Evolutionary conservation across 2,888 invertebrate genomes (phyloP), one percentile per base, ranked within the genome.

Genomic region (Capitulum mitella): DNA sequence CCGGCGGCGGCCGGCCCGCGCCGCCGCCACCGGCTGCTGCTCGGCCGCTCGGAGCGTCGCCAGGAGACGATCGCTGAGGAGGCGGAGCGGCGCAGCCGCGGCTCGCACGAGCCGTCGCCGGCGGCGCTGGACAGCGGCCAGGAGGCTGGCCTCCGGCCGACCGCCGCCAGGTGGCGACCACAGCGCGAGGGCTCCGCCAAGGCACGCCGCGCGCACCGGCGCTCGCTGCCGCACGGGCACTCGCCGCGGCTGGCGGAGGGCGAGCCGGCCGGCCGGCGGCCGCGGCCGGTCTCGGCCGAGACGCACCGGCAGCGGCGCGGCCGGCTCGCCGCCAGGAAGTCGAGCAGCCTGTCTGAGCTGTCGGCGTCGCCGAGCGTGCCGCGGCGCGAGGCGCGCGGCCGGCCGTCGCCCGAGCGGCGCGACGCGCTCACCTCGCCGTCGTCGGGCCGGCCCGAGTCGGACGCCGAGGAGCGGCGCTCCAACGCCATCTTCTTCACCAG

Each of bases 281-380:
- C 12, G 97, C 97, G 97, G 97, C 97, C 88, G 92, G 97, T 82
- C 96, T 97, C 85, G 97, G 97, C 88, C 97, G 97, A 87, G 90
- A 96, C 84, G 93, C 94, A 19, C 97, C 95, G 86, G 97, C 97
- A 86, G 95, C 95, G 86, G 88, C 97, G 81, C 95, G 81, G 78
- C 80, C 81, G 77, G 40, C 81, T 26, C 80, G 79, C 77, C 81
- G 78, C 34, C 34, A 34, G 22, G 48, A 77, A 77, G 34, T 70
- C 70, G 26, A 70, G 70, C 40, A 70, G 70, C 34, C 70, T 70
- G 26, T 70, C 70, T 22, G 70, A 70, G 40, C 70, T 70, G 70
- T 70, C 70, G 5, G 70, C 70, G 3, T 70, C 70, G 37, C 70
- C 70, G 37, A 19, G 26, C 70, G 22, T 40, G 37, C 70, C 2